Evolutionary conservation across 2,888 invertebrate genomes (phyloP).

Genomic region (Cantharis rufa): DNA sequence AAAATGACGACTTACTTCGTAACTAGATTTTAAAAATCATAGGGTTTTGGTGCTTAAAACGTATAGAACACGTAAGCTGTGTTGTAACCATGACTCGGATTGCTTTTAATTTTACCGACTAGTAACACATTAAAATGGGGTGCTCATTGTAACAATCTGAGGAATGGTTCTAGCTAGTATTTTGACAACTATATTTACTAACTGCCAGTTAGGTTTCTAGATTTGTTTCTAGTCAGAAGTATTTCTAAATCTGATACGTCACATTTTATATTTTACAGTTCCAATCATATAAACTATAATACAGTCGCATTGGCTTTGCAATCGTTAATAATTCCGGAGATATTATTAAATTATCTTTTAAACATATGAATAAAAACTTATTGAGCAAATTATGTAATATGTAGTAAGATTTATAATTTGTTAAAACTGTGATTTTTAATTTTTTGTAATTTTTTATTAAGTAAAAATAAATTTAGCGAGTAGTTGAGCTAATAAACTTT

Average conservation of each 20-base stretch:
- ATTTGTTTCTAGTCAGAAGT: background rate
- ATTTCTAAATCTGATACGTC: background rate
- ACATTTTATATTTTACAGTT: background rate
- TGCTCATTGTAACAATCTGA: background rate
- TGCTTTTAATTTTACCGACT: background rate
- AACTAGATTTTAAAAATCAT: background rate
- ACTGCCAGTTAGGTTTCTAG: background rate
- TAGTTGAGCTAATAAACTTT: background rate
- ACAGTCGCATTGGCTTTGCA: background rate
- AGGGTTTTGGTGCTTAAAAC: background rate
- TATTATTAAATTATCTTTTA: background rate
- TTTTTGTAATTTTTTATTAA: background rate
- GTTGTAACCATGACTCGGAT: background rate
- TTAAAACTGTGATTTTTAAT: background rate
- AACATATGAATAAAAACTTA: background rate
- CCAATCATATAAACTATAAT: background rate
- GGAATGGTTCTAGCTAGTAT: background rate
- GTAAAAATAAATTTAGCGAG: background rate
- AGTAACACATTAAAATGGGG: background rate
- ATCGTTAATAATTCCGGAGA: background rate
- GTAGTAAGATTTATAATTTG: background rate
- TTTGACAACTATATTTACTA: background rate
- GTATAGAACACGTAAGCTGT: background rate
- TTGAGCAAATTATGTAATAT: background rate
- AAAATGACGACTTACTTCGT: slow-evolving; percentile 2